phyloP scores from a whole-genome alignment of 2,113 vertebrate genomes.

The Lipotes vexillifer region DNA sequence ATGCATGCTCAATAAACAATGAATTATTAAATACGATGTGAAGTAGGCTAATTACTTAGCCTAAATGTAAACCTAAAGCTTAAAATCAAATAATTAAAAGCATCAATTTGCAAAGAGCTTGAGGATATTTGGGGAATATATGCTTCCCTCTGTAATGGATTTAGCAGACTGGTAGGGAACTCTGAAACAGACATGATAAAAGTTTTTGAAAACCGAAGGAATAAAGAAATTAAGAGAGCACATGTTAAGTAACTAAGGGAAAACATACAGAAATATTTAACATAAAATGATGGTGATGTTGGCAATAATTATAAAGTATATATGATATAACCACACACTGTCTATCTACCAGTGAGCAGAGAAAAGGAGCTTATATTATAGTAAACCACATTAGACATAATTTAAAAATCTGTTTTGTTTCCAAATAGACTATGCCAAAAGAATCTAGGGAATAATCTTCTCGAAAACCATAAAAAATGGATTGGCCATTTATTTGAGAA shows the following conservation, averaged over 20 bases:
- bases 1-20: background rate
- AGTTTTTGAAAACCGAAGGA: constrained; percentile 4
- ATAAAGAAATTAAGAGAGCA: constrained; percentile 41
- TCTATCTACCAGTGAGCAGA: background rate
- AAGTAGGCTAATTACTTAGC: background rate
- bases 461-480: background rate
- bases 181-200: constrained; percentile 26
- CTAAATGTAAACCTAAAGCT: background rate
- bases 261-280: background rate
- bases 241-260: background rate
- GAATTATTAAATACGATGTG: background rate
- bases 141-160: background rate
- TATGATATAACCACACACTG: background rate
- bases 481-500: constrained; percentile 3
- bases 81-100: background rate
- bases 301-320: background rate
- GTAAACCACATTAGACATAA: background rate
- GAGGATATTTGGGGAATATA: background rate
- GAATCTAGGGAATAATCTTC: background rate
- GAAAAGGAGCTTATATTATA: background rate
- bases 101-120: background rate
- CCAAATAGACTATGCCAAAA: background rate
- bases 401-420: constrained; percentile 6
- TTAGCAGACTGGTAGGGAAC: background rate
- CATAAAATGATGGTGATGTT: background rate